phyloP scores from a whole-genome alignment of 1,140 invertebrate species.

The Megathymus violae region DNA sequence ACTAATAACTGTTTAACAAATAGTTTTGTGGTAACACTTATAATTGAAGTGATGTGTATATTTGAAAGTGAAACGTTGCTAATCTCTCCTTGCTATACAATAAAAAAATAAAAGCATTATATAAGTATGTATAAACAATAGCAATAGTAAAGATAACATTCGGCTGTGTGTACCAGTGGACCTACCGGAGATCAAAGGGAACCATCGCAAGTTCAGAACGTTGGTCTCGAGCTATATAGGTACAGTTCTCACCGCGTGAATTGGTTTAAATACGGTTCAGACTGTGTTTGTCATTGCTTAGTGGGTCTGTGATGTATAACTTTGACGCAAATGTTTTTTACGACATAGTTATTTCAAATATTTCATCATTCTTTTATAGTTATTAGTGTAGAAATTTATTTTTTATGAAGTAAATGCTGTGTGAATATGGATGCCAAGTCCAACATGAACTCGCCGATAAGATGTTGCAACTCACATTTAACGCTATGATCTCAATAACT shows the following conservation, averaged over 20 bases:
- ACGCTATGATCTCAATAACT: too few species aligned
- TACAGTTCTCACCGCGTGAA: constrained; percentile 81
- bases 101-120: background rate
- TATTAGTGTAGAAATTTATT: background rate
- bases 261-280: constrained; percentile 36
- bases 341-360: background rate
- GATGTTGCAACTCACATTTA: too few species aligned
- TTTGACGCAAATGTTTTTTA: background rate
- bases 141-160: constrained; percentile 34
- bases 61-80: background rate
- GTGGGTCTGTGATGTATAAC: constrained; percentile 7
- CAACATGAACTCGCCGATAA: too few species aligned
- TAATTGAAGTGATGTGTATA: too few species aligned
- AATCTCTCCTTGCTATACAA: constrained; percentile 14
- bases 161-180: constrained; percentile 88
- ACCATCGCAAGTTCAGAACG: constrained; percentile 98
- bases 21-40: too few species aligned
- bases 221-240: constrained; percentile 98
- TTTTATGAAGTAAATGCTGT: too few species aligned
- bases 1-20: constrained; percentile 4
- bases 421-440: too few species aligned
- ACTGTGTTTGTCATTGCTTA: constrained; percentile 46
- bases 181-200: constrained; percentile 98
- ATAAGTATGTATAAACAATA: constrained; percentile 3
- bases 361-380: background rate